Evolutionary conservation across 2,888 invertebrate species (phyloP).

Genomic region (Arge pagana): DNA sequence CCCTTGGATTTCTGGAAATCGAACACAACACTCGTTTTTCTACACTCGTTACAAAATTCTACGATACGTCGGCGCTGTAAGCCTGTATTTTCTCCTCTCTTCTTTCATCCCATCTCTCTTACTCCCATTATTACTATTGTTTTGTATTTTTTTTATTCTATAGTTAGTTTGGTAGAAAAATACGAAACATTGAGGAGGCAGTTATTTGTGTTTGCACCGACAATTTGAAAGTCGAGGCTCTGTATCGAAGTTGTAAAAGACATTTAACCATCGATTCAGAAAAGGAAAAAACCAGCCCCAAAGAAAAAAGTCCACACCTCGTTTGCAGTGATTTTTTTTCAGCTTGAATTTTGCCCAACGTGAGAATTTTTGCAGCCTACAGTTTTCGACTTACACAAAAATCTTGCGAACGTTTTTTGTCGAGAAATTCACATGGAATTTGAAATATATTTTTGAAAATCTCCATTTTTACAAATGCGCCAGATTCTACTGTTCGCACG

Average conservation of each 20-base stretch:
- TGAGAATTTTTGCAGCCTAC: too few species aligned
- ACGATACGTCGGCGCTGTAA: constrained; percentile 9
- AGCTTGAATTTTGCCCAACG: background rate
- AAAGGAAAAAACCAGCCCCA: background rate
- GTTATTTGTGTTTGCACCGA: too few species aligned
- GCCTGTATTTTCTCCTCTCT: constrained; percentile 28
- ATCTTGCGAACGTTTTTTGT: too few species aligned
- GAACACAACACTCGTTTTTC: constrained; percentile 37
- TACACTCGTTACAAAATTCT: constrained; percentile 29
- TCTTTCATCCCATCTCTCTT: constrained; percentile 1
- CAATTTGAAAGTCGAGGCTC: too few species aligned
- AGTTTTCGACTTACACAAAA: too few species aligned
- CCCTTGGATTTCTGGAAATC: constrained; percentile 56
- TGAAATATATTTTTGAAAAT: too few species aligned
- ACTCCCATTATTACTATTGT: constrained; percentile 7
- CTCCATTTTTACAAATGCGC: too few species aligned
- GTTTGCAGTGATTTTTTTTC: too few species aligned
- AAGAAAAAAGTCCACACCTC: too few species aligned
- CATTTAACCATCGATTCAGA: background rate
- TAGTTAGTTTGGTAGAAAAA: constrained; percentile 30
- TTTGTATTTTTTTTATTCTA: constrained; percentile 7
- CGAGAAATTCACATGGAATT: too few species aligned
- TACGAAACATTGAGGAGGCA: constrained; percentile 30
- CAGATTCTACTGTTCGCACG: too few species aligned
- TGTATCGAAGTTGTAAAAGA: background rate